Evolutionary conservation across 2,888 invertebrate genomes (phyloP), one percentile per base, ranked within the genome.

Genomic region (Pandemis cinnamomeana): DNA sequence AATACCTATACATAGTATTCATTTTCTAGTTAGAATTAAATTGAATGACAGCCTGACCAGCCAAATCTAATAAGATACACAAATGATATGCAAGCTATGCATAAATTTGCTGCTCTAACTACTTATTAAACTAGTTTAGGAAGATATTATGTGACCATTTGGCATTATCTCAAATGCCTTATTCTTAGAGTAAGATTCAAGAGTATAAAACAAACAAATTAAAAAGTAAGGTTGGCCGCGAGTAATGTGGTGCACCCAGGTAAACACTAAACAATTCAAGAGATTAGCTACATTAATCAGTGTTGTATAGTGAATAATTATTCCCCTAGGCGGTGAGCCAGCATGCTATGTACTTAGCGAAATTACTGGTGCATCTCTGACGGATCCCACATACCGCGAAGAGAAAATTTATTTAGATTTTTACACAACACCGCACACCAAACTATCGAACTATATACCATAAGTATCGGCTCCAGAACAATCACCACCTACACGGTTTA

Each of bases 351-450:
- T 81, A 81, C 78, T 78, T 79, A 74, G 80, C 79, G 85, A 85
- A 89, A 87, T 88, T 88, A 89, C 83, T 87, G 83, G 85, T 88
- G 87, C 88, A 89, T 88, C 84, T 87, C 87, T 84, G 79, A 86
- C 81, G 83, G 80, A 77, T 78, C 82, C 78, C 78, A 83, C 83
- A 86, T 84, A 81, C 82, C 82, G 79, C 74, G 66, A 71, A 79
- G 80, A 78, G 80, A 83, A 83, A 80, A 77, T 74, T 62, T 61
- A 71, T 72, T 61, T 44, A 76, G 72, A 71, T 69, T 61, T 75
- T 75, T 73, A 74, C 71, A 67, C 44, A 71, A 62, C 69, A 67
- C 61, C 51, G 55, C 69, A 13, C 48, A 11, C 41, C 51, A 36
- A 44, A 70, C 41, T 42, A 53, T 48, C 42, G 41, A 27, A 51